Conservation (phyloP, 2,113 vertebrate species). For the Myiozetetes cayanensis region DNA sequence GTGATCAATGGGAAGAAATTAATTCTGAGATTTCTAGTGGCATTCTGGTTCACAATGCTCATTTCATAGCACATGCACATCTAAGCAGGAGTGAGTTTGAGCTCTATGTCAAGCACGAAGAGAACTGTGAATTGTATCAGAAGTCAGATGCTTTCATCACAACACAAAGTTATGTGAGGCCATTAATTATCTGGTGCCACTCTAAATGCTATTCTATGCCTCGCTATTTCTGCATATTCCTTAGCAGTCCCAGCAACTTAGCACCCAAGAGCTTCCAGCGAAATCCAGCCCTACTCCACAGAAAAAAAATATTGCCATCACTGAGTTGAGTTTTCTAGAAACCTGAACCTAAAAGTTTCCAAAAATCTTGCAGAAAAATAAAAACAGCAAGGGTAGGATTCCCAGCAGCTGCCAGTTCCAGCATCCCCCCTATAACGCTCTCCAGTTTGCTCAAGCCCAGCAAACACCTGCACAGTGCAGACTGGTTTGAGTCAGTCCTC, state of each 20-base stretch:
- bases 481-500: background rate
- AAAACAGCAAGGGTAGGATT: background rate
- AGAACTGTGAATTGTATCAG: background rate
- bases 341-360: background rate
- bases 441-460: background rate
- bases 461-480: accelerated
- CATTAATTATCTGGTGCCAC: background rate
- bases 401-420: background rate
- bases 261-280: background rate
- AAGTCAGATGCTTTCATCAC: background rate
- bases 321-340: background rate
- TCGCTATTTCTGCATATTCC: background rate
- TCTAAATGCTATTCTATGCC: background rate
- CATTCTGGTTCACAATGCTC: background rate
- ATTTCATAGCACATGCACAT: accelerated
- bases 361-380: background rate
- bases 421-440: background rate
- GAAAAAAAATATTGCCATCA: background rate
- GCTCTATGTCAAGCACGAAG: background rate
- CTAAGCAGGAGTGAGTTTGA: background rate
- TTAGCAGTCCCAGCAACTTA: background rate
- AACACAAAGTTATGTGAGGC: background rate
- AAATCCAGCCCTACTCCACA: background rate
- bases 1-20: background rate
- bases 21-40: background rate